A percentile compares a stretch with the other conserved stretches of the same genome.
phyloP scores from a whole-genome alignment of 2,113 vertebrate genomes.

The Actinemys pallida region DNA sequence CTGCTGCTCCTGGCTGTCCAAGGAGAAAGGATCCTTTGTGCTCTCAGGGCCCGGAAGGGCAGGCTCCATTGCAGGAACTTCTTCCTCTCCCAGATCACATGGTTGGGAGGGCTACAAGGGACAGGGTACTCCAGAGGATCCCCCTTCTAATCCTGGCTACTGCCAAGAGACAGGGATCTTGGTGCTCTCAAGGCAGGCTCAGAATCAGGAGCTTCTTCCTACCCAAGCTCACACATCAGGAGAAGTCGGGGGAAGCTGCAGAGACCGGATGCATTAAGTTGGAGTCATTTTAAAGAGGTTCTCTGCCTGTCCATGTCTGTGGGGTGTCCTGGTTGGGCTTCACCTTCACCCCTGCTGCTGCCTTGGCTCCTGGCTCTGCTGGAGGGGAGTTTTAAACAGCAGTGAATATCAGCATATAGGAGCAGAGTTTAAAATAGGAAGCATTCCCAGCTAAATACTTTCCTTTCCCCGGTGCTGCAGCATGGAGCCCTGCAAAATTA shows the following conservation, averaged over 20 bases:
- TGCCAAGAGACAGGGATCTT: neutral
- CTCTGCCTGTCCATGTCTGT: neutral
- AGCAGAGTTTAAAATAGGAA: neutral
- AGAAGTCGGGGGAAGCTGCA: no score
- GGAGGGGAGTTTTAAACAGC: neutral
- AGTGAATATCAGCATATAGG: neutral
- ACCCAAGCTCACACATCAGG: neutral
- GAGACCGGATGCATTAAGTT: neutral
- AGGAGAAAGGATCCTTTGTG: fast-evolving
- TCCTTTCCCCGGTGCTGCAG: neutral
- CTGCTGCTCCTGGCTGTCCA: neutral
- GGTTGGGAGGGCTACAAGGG: neutral
- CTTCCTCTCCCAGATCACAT: neutral
- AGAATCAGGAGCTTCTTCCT: neutral
- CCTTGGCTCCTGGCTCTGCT: neutral
- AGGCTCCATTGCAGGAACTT: neutral
- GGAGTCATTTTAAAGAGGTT: fast-evolving
- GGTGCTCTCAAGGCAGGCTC: fast-evolving
- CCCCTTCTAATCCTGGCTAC: neutral
- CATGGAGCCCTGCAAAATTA: neutral
- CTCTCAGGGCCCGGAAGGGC: neutral
- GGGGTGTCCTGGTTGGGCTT: no score
- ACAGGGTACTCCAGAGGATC: neutral
- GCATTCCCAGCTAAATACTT: neutral
- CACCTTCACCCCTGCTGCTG: neutral